Percentiles rank a stretch among this genome's conserved stretches.
Conservation (phyloP, 2,888 invertebrate species). For the Napeogenes sylphis region DNA sequence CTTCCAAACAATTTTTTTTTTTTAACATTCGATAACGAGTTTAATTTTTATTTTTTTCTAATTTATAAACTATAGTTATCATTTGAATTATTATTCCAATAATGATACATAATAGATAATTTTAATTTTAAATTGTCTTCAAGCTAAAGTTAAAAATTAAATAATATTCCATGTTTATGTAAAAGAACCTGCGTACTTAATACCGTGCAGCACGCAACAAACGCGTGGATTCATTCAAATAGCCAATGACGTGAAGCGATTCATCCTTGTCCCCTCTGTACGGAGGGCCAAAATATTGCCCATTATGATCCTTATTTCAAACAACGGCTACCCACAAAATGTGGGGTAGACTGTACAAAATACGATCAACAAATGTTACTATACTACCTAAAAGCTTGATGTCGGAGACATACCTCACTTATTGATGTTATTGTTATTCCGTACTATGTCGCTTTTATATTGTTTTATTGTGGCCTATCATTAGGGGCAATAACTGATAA, state of each 20-base stretch:
- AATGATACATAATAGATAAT: not conserved
- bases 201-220: constrained; percentile 63
- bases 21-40: no score
- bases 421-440: constrained; percentile 19
- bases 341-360: constrained; percentile 30
- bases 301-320: constrained; percentile 9
- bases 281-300: not conserved
- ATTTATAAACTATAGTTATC: no score
- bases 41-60: no score
- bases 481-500: constrained; percentile 7
- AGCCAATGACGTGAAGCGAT: constrained; percentile 60
- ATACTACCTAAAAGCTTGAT: constrained; percentile 15
- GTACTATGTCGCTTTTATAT: constrained; percentile 10
- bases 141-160: not conserved
- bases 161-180: constrained; percentile 1
- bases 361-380: constrained; percentile 34
- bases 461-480: constrained; percentile 9
- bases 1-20: no score
- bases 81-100: no score
- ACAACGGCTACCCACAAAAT: constrained; percentile 7
- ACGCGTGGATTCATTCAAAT: constrained; percentile 69
- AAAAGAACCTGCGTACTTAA: constrained; percentile 34
- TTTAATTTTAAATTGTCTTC: not conserved
- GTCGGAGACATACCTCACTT: constrained; percentile 12
- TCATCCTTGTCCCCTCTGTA: constrained; percentile 46